Evolutionary conservation across 2,113 vertebrate species (phyloP).

Genomic region (Callithrix jacchus): DNA sequence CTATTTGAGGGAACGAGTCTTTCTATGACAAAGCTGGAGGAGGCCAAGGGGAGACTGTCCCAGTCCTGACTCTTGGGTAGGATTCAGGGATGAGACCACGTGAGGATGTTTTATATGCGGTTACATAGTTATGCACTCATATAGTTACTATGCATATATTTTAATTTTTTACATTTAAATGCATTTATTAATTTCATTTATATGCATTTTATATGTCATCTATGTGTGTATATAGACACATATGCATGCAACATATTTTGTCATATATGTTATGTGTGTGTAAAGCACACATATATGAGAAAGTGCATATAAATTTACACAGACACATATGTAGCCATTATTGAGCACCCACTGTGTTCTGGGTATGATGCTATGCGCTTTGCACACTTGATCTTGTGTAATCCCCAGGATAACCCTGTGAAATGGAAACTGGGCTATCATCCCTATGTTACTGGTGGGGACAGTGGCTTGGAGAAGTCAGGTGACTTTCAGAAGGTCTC

Average conservation of each 20-base stretch:
- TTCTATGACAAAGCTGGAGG: background rate
- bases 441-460: rapidly evolving
- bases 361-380: background rate
- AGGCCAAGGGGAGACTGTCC: background rate
- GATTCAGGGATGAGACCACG: background rate
- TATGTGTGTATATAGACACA: background rate
- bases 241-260: background rate
- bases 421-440: background rate
- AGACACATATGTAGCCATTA: background rate
- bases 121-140: background rate
- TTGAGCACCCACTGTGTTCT: background rate
- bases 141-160: background rate
- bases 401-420: background rate
- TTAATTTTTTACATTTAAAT: background rate
- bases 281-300: background rate
- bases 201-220: background rate
- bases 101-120: rapidly evolving
- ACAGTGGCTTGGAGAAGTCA: background rate
- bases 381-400: background rate
- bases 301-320: background rate
- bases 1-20: background rate
- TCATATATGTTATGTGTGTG: background rate
- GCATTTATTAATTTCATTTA: background rate
- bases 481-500: background rate
- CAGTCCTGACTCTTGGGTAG: background rate